Evolutionary conservation across 2,113 vertebrate species (phyloP), one percentile per base, ranked within the genome.

Genomic region (Acrocephalus arundinaceus): DNA sequence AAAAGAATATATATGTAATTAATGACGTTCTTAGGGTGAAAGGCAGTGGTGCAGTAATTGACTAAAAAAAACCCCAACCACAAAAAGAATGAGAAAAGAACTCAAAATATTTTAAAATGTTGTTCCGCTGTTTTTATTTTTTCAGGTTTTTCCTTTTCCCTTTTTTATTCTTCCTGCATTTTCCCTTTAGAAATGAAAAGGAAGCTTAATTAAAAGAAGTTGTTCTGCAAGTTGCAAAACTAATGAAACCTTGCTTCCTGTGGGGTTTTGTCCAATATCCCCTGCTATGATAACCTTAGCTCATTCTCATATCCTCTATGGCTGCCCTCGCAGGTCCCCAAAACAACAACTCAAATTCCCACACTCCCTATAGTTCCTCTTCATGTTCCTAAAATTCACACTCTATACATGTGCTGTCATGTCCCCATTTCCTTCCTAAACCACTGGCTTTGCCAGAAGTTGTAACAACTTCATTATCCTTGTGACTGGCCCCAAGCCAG

Each of bases 191-290:
- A 86, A 92, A 93, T 71, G 21, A 55, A 95, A 89, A 89, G 94
- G 76, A 97, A 96, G 89, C 86, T 93, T 94, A 96, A 95, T 94
- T 96, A 97, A 96, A 96, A 93, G 72, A 93, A 94, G 72, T 94
- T 84, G 83, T 31, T 94, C 89, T 78, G 45, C 39, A 71, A 89
- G 89, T 6, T 59, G 76, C 68, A 89, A 43, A 92, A 46, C 80
- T 92, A 96, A 96, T 84, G 90, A 95, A 94, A 78, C 59, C 43
- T 92, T 81, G 68, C 86, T 97, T 97, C 95, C 94, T 95, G 89
- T 89, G 80, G 76, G 76, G 31, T 97, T 94, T 92, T 58, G 48
- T 90, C 63, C 57, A 71, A 5, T 57, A 86, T 77, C 55, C 72
- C 89, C 90, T 92, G 86, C 83, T 95, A 89, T 59, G 86, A 94